Evolutionary conservation across 2,888 invertebrate species (phyloP).

Genomic region (Drosophila histrio): DNA sequence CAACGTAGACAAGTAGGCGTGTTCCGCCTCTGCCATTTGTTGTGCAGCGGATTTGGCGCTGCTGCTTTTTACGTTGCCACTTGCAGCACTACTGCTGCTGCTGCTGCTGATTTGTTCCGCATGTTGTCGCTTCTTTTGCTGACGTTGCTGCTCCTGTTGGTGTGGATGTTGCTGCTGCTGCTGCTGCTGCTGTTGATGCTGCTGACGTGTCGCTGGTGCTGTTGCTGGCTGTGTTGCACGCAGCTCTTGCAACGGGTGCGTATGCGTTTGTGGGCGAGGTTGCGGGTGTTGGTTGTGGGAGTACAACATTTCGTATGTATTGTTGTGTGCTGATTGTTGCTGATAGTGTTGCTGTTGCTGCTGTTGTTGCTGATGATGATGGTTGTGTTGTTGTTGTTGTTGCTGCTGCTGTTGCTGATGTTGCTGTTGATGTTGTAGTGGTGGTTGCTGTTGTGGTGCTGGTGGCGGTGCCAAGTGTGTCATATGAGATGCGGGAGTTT

Average conservation of each 20-base stretch:
- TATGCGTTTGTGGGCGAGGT: conserved; percentile 39
- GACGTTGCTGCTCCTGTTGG: conserved; percentile 48
- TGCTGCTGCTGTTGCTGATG: conserved; percentile 36
- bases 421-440: conserved; percentile 54
- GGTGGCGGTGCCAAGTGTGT: conserved; percentile 63
- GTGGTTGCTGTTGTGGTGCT: conserved; percentile 48
- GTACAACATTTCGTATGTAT: conserved; percentile 83
- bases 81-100: conserved; percentile 15
- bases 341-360: conserved; percentile 41
- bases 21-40: conserved; percentile 80
- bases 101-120: conserved; percentile 44
- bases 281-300: conserved; percentile 78
- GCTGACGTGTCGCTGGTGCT: conserved; percentile 4
- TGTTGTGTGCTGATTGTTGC: conserved; percentile 58
- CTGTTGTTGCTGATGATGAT: conserved; percentile 47
- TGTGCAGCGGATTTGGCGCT: conserved; percentile 64
- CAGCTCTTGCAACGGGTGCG: conserved; percentile 29
- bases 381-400: conserved; percentile 13
- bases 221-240: conserved; percentile 30
- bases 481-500: conserved; percentile 21
- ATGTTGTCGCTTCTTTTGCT: conserved; percentile 52
- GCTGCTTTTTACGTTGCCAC: conserved; percentile 12
- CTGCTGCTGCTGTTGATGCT: conserved; percentile 20
- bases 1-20: conserved; percentile 81
- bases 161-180: conserved; percentile 30